These are phyloP conservation scores for Slavum lentiscoides DNA, from an alignment of 2,888 invertebrate species.

Conservation along the genomic window DNA sequence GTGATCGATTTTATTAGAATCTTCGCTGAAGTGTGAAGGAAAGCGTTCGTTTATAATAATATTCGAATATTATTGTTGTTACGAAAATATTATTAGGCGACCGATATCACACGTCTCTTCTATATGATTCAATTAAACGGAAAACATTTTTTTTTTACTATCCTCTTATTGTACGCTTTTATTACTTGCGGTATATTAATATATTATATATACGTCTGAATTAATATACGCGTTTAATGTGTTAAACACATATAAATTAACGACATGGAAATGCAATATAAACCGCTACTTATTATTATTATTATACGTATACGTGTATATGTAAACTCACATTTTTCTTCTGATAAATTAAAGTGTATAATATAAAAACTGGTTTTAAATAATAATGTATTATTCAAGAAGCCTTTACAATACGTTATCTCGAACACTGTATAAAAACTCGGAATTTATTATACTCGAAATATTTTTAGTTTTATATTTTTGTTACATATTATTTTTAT, in stretches of 20 bases:
- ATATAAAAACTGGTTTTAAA: conserved; percentile 37
- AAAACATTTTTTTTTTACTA: too few relatives aligned
- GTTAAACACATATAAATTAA: conserved; percentile 28
- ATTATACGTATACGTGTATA: too few relatives aligned
- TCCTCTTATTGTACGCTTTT: background rate
- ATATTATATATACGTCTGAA: conserved; percentile 35
- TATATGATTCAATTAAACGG: too few relatives aligned
- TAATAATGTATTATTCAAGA: conserved; percentile 28
- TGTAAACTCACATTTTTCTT: background rate
- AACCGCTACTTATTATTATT: background rate
- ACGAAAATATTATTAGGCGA: background rate
- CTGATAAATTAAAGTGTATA: conserved; percentile 7
- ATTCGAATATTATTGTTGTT: too few relatives aligned
- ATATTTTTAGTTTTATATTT: conserved; percentile 24
- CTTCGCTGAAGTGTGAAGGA: too few relatives aligned
- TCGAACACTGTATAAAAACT: conserved; percentile 9
- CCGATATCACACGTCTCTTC: too few relatives aligned
- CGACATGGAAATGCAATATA: conserved; percentile 41
- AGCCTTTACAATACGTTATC: conserved; percentile 18
- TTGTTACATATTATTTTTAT: too few relatives aligned
- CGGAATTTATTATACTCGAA: conserved; percentile 30
- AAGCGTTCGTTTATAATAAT: too few relatives aligned
- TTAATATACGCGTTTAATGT: conserved; percentile 32
- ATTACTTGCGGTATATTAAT: background rate
- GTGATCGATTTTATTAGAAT: too few relatives aligned